Evolutionary conservation across 2,113 vertebrate species (phyloP).

Genomic region (Dascyllus trimaculatus): DNA sequence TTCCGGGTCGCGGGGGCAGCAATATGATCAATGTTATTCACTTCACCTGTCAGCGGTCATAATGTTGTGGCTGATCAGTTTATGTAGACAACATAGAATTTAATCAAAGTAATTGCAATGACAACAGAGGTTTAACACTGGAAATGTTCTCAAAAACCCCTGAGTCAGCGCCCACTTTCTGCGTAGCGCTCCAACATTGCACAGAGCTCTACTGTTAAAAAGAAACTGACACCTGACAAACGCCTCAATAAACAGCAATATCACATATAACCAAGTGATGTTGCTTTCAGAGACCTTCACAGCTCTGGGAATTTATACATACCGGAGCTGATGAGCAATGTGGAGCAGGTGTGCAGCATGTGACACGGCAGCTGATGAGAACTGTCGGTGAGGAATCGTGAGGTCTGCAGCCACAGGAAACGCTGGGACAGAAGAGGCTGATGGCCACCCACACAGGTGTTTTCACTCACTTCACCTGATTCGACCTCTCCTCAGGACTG

Average conservation of each 20-base stretch:
- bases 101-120: too few species aligned
- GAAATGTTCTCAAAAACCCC: too few species aligned
- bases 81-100: too few species aligned
- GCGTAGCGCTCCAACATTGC: too few species aligned
- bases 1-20: too few species aligned
- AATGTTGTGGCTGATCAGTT: too few species aligned
- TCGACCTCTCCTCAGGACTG: background rate
- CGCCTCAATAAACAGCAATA: background rate
- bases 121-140: too few species aligned
- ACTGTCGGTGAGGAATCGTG: conserved; percentile 36
- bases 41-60: too few species aligned
- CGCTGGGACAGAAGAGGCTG: conserved; percentile 22
- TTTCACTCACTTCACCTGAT: conserved; percentile 10
- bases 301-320: background rate
- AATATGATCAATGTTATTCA: too few species aligned
- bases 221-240: background rate
- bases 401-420: conserved; percentile 19
- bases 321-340: conserved; percentile 28
- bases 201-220: background rate
- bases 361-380: conserved; percentile 40
- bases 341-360: conserved; percentile 53
- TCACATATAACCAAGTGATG: background rate
- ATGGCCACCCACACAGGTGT: conserved; percentile 33
- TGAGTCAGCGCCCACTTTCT: too few species aligned
- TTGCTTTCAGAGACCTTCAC: background rate